Evolutionary conservation across 2,113 vertebrate species (phyloP).

Genomic region (Promerops cafer): DNA sequence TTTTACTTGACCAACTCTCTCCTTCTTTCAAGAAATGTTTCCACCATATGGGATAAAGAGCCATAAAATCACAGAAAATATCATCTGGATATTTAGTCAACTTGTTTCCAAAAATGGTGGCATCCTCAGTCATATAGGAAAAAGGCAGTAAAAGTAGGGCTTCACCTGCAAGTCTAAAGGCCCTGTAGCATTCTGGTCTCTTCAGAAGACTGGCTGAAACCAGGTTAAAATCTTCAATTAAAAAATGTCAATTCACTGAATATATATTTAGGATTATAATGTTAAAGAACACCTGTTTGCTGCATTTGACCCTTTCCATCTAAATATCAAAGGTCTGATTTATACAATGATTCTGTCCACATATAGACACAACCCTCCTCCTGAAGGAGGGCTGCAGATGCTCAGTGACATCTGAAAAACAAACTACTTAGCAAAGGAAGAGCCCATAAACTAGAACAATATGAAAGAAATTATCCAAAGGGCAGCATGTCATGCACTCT

Average conservation of each 20-base stretch:
- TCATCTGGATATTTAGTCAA: slow-evolving; percentile 34
- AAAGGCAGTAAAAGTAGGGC: neutral
- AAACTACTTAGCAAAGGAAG: neutral
- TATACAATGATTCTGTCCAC: neutral
- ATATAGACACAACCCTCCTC: neutral
- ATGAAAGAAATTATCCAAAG: neutral
- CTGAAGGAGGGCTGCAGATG: neutral
- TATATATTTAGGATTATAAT: neutral
- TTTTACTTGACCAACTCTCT: neutral
- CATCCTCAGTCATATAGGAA: neutral
- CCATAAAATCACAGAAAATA: neutral
- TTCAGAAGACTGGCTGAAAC: neutral
- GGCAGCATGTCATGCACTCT: neutral
- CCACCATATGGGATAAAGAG: slow-evolving; percentile 12
- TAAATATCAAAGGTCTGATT: neutral
- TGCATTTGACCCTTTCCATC: neutral
- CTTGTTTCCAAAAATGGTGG: neutral
- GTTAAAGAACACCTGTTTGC: neutral
- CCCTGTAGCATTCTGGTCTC: neutral
- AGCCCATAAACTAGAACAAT: neutral
- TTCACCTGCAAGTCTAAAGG: neutral
- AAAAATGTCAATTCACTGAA: neutral
- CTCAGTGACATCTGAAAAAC: neutral
- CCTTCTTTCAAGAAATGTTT: slow-evolving; percentile 30
- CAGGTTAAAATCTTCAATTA: neutral